Conservation (phyloP, 2,113 vertebrate genomes). For the Indri indri region DNA sequence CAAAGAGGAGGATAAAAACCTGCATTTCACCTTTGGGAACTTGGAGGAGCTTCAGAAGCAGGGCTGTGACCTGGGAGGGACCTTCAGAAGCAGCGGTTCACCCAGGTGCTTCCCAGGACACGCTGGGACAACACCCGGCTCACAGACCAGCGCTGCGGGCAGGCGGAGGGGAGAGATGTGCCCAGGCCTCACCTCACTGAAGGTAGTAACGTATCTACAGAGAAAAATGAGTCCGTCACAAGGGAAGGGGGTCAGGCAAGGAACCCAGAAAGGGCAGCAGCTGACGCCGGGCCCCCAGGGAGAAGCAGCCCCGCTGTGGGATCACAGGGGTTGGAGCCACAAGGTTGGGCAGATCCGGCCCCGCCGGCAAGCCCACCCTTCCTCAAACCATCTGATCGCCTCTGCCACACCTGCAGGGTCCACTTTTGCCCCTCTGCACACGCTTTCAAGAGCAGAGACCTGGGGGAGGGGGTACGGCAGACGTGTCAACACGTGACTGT, state of each 20-base stretch:
- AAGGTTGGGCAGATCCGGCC: background rate
- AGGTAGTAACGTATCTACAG: background rate
- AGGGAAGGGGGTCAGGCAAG: background rate
- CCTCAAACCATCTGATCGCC: background rate
- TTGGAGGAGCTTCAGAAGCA: background rate
- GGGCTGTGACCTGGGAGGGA: too few species aligned
- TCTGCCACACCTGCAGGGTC: background rate
- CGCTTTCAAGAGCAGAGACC: background rate
- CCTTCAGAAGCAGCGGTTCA: background rate
- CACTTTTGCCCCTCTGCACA: background rate
- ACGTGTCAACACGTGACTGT: background rate
- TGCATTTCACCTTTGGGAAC: background rate
- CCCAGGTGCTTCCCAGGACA: background rate
- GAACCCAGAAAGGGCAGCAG: background rate
- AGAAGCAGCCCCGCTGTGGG: background rate
- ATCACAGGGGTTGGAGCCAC: too few species aligned
- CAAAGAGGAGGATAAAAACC: background rate
- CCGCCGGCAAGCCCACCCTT: background rate
- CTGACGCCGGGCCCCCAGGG: accelerated
- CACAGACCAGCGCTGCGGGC: background rate
- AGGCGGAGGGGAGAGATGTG: background rate
- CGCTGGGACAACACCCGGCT: background rate
- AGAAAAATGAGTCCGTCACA: background rate
- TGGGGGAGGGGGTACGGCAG: background rate
- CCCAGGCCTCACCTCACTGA: background rate